Conservation (phyloP, 2,113 vertebrate genomes). For the Catharus minimus region DNA sequence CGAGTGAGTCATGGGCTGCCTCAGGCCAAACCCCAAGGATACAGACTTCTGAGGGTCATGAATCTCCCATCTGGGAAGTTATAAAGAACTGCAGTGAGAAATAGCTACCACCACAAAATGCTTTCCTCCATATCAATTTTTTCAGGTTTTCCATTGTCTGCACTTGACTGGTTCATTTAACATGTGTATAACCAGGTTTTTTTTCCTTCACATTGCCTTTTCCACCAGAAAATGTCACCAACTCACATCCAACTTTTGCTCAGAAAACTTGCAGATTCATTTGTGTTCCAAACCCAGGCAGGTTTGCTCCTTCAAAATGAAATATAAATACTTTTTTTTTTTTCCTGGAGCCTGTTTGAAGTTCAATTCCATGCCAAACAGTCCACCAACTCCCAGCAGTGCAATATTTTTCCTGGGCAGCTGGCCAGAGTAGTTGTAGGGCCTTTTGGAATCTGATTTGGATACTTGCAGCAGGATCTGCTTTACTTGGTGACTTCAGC, state of each 20-base stretch:
- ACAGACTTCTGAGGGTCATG: conserved; percentile 19
- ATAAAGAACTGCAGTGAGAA: conserved; percentile 32
- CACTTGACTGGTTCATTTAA: conserved; percentile 63
- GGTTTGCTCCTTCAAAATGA: background rate
- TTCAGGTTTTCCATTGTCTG: conserved; percentile 56
- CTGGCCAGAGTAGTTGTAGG: background rate
- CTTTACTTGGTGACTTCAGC: background rate
- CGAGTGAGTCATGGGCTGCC: conserved; percentile 28
- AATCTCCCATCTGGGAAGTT: conserved; percentile 38
- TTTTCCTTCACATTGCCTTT: background rate
- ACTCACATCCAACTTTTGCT: background rate
- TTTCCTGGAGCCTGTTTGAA: background rate
- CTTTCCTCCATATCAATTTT: conserved; percentile 25
- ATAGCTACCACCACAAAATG: conserved; percentile 21
- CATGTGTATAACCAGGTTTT: background rate
- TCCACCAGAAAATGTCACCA: conserved; percentile 34
- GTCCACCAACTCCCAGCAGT: background rate
- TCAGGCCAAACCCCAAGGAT: background rate
- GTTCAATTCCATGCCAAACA: background rate
- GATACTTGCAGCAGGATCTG: background rate
- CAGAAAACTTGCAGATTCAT: background rate
- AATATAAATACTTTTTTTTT: background rate
- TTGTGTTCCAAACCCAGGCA: background rate
- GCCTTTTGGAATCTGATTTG: background rate
- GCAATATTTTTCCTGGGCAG: background rate